Conservation (phyloP, 2,797 vertebrate species). For the Salmo trutta region DNA sequence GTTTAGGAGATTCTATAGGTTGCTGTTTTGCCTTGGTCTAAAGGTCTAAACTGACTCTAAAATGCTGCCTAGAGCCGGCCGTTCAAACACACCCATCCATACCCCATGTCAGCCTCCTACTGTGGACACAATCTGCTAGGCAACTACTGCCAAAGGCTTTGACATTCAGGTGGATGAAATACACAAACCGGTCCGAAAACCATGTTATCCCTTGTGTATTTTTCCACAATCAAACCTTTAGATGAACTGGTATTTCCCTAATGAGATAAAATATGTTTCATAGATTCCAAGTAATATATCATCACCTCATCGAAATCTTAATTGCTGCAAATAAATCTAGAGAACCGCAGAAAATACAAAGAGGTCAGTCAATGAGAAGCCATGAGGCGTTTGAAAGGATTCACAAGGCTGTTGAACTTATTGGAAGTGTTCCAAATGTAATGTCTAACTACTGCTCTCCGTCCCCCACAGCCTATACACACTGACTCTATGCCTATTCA, state of each 20-base stretch:
- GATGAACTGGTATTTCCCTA: not conserved
- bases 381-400: not conserved
- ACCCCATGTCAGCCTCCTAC: slow-evolving; percentile 24
- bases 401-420: not conserved
- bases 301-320: not conserved
- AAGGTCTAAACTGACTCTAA: not conserved
- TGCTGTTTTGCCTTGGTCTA: not conserved
- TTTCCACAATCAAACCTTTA: not conserved
- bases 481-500: not conserved
- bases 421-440: not conserved
- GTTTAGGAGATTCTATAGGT: too few species aligned
- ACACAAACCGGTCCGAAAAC: not conserved
- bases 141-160: slow-evolving; percentile 38
- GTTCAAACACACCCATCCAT: slow-evolving; percentile 23
- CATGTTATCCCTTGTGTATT: not conserved
- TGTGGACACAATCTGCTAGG: slow-evolving; percentile 55
- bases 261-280: not conserved
- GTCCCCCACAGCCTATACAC: not conserved
- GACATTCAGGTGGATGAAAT: slow-evolving; percentile 8
- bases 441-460: not conserved
- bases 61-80: not conserved
- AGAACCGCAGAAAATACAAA: not conserved
- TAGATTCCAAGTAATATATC: not conserved
- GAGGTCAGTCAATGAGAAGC: not conserved
- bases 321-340: not conserved